phyloP scores from a whole-genome alignment of 2,797 vertebrate species.

The Mustela erminea region DNA sequence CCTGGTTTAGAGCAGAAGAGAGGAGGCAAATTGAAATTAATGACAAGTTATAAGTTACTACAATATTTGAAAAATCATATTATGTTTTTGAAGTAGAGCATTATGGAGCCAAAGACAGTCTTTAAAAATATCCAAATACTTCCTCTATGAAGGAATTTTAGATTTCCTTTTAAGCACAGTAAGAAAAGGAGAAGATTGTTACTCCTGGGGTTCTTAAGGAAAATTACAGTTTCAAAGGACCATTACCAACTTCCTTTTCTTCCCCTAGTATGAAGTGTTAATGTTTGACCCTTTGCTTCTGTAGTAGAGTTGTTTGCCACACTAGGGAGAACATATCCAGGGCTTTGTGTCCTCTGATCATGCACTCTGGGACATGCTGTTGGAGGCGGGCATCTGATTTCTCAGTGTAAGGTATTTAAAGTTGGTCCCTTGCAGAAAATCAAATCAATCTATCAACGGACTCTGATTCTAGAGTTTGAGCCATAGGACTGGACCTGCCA shows the following conservation, averaged over 20 bases:
- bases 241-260: constrained; percentile 29
- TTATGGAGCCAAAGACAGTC: background rate
- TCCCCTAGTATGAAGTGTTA: background rate
- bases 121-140: constrained; percentile 36
- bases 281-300: background rate
- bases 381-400: background rate
- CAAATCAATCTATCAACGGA: background rate
- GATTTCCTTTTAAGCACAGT: constrained; percentile 55
- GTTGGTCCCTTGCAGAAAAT: constrained; percentile 35
- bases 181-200: constrained; percentile 6
- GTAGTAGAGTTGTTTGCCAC: background rate
- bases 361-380: background rate
- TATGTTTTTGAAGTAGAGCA: constrained; percentile 58
- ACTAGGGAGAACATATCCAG: background rate
- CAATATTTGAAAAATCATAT: constrained; percentile 40
- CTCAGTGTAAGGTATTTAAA: background rate
- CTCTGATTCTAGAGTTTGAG: background rate
- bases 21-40: constrained; percentile 43
- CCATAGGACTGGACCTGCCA: background rate
- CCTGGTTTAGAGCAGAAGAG: constrained; percentile 23
- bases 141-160: constrained; percentile 47
- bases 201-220: background rate
- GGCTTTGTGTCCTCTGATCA: background rate
- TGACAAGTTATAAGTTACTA: background rate
- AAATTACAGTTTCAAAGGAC: background rate